phyloP scores from a whole-genome alignment of 2,888 invertebrate species.

The Nycteola revayana region DNA sequence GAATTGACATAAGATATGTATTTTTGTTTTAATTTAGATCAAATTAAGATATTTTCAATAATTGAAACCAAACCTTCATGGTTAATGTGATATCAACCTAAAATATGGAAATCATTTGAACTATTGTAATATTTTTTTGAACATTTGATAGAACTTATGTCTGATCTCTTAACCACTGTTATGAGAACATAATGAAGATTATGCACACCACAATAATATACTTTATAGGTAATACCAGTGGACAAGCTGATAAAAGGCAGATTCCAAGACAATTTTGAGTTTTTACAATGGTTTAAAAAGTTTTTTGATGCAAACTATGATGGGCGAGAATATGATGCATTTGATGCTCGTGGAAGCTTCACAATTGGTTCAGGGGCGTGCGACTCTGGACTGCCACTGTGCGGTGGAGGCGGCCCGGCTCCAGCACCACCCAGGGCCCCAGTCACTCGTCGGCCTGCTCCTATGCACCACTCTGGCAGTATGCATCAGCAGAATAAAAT shows the following conservation, averaged over 20 bases:
- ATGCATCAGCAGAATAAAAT: slow-evolving; percentile 51
- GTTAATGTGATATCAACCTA: no score
- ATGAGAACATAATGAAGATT: not conserved
- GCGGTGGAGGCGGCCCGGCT: slow-evolving; percentile 38
- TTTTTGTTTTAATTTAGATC: no score
- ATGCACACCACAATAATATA: slow-evolving; percentile 16
- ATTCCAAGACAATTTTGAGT: slow-evolving; percentile 99
- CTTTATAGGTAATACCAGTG: slow-evolving; percentile 97
- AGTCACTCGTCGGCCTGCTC: slow-evolving; percentile 42
- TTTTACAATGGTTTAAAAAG: slow-evolving; percentile 99
- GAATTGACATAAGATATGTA: no score
- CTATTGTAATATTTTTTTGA: no score
- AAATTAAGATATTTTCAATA: no score
- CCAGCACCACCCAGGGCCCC: slow-evolving; percentile 39
- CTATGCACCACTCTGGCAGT: slow-evolving; percentile 65
- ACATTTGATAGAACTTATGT: no score
- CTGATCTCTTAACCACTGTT: no score
- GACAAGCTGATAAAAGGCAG: slow-evolving; percentile 99
- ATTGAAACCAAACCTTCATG: no score
- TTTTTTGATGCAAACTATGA: slow-evolving; percentile 99
- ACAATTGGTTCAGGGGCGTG: slow-evolving; percentile 88
- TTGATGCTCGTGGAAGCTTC: slow-evolving; percentile 92
- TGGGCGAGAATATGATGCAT: slow-evolving; percentile 97
- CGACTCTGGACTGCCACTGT: slow-evolving; percentile 74
- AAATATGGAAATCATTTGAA: no score